Conservation (phyloP, 2,113 vertebrate genomes). For the Balaenoptera acutorostrata region DNA sequence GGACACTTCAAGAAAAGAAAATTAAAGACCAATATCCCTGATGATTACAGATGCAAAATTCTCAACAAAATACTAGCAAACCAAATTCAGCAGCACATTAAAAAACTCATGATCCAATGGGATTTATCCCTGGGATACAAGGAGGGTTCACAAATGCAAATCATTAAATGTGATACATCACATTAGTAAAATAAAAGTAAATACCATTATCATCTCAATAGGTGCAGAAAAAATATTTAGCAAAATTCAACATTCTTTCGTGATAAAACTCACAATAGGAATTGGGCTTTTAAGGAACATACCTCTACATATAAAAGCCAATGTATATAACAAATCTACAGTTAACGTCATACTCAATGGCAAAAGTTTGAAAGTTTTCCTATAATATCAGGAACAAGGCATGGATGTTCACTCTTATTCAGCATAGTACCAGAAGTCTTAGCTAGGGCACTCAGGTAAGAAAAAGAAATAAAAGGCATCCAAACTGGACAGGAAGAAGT, state of each 20-base stretch:
- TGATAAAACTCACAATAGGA: background rate
- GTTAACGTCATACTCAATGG: background rate
- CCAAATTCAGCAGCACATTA: background rate
- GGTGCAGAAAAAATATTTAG: background rate
- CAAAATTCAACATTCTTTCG: background rate
- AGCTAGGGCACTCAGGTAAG: background rate
- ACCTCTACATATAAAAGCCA: background rate
- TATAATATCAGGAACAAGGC: background rate
- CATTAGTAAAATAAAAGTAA: background rate
- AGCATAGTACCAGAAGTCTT: background rate
- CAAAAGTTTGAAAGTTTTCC: background rate
- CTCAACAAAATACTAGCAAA: background rate
- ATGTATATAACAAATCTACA: background rate
- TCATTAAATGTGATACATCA: background rate
- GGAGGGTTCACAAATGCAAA: background rate
- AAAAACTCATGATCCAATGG: background rate
- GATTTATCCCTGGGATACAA: background rate
- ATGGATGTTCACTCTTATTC: background rate
- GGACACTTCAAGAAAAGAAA: background rate
- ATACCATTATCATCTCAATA: background rate
- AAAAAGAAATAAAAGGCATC: background rate
- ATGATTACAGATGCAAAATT: background rate
- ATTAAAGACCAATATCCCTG: background rate
- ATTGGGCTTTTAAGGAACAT: background rate
- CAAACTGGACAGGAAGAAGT: background rate